Percentiles rank a stretch among this genome's conserved stretches.
Evolutionary conservation across 2,113 vertebrate genomes (phyloP).

Genomic region (Scophthalmus maximus): DNA sequence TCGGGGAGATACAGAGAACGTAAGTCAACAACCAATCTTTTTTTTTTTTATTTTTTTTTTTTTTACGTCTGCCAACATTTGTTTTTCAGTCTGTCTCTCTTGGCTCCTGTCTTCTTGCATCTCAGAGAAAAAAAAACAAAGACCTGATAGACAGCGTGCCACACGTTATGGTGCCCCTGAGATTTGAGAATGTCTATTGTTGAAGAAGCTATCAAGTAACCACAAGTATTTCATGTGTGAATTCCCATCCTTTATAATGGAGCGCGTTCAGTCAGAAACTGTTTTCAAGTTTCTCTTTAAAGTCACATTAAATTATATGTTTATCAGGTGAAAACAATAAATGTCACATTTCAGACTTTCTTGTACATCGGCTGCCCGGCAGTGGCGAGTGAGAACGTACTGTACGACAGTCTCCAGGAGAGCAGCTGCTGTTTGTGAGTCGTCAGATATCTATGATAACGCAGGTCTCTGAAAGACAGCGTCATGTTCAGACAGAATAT

Average conservation of each 20-base stretch:
- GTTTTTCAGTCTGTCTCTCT: background rate
- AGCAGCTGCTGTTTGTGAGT: conserved; percentile 38
- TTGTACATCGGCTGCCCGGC: conserved; percentile 35
- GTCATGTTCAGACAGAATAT: conserved; percentile 36
- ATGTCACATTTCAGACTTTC: conserved; percentile 12
- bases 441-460: conserved; percentile 20
- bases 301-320: background rate
- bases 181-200: conserved; percentile 42
- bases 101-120: background rate
- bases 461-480: conserved; percentile 10
- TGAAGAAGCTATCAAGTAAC: conserved; percentile 44
- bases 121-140: conserved; percentile 32
- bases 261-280: no score
- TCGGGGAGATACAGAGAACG: conserved; percentile 85
- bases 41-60: conserved; percentile 4
- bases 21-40: conserved; percentile 69
- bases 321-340: conserved; percentile 1
- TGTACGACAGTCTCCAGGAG: conserved; percentile 23
- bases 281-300: background rate
- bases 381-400: conserved; percentile 32
- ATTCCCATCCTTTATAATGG: conserved; percentile 14
- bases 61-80: background rate
- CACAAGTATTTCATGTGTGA: conserved; percentile 56
- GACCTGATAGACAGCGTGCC: conserved; percentile 8
- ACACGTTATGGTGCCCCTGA: conserved; percentile 23